Evolutionary conservation across 1,140 invertebrate genomes (phyloP), one percentile per base, ranked within the genome.

Genomic region (Aphaenogaster ashmeadi): DNA sequence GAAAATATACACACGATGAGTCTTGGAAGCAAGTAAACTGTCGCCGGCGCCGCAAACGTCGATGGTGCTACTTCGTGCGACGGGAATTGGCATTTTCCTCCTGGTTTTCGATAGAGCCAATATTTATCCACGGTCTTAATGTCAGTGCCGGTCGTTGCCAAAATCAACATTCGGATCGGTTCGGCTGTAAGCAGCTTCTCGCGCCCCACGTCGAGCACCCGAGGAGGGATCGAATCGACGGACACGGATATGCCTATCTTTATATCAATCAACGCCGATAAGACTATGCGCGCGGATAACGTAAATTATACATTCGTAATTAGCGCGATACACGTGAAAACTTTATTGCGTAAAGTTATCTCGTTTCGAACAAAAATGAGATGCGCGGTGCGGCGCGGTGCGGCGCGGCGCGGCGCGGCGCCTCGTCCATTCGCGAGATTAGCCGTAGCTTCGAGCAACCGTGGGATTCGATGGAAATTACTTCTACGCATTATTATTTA

Each of bases 131-230:
- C 71, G 86, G 80, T 88, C 85, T 90, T 92, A 91, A 92, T 93
- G 89, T 91, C 90, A 92, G 87, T 74, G 81, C 62, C 72, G 75
- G 38, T 67, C 77, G 80, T 80, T 91, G 92, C 92, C 92, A 93
- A 92, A 91, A 91, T 85, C 86, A 93, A 93, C 91, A 93, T 88
- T 87, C 86, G 80, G 91, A 93, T 89, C 85, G 89, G 86, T 91
- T 92, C 88, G 87, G 86, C 87, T 64, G 83, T 91, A 88, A 91
- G 87, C 83, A 41, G 50, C 54, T 62, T 60, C 18, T 81, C 66
- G 13, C 66, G 11, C 66, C 66, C 5, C 3, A 5, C 0, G 11
- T 13, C 41, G 66, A 50, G 8, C 6, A 69, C 27, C 13, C n/a
- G n/a, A 50, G 27, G 36, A 60, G 44, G 54, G 13, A 36, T n/a